Percentiles rank a stretch among this genome's conserved stretches.
These are phyloP conservation scores for Phacellophora camtschatica DNA, from an alignment of 30 jellyfish, hydroid and myxozoan species.

Conservation along the genomic window DNA sequence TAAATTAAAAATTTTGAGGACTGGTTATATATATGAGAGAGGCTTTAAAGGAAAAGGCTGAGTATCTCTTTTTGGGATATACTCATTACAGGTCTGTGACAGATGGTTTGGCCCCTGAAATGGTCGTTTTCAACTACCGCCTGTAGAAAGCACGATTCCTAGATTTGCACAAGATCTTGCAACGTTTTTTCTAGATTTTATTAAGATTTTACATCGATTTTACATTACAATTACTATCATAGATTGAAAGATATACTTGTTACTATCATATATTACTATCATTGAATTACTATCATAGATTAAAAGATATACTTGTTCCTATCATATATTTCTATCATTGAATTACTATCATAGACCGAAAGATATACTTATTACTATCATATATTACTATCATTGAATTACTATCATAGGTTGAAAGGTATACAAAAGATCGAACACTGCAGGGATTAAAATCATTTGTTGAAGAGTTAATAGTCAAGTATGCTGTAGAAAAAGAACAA, in stretches of 20 bases:
- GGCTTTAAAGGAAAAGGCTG: no score
- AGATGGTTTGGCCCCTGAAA: no score
- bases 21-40: no score
- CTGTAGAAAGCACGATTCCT: no score
- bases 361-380: background rate
- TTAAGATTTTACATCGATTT: no score
- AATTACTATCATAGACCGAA: background rate
- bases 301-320: background rate
- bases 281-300: background rate
- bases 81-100: no score
- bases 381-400: background rate
- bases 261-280: background rate
- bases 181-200: no score
- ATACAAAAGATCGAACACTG: conserved; percentile 36
- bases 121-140: no score
- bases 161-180: no score
- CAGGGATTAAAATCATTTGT: conserved; percentile 19
- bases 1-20: no score
- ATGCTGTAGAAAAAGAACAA: background rate
- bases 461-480: conserved; percentile 1
- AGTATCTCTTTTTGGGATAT: no score
- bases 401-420: background rate
- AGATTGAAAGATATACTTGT: background rate
- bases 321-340: background rate
- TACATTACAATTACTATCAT: background rate